phyloP scores from a whole-genome alignment of 2,888 invertebrate genomes.

The Ceraclea dissimilis region DNA sequence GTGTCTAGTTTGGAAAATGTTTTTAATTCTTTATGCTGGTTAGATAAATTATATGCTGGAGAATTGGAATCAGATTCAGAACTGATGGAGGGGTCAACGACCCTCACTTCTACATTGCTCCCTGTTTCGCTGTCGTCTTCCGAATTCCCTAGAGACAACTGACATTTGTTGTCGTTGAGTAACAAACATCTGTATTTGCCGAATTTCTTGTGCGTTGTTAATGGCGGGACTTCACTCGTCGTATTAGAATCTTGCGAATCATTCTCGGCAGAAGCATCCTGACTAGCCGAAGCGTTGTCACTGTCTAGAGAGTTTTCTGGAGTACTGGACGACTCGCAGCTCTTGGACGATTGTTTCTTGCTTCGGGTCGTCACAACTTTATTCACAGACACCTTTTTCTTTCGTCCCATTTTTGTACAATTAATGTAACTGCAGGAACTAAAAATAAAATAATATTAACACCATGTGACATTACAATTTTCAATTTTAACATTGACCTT shows the following conservation, averaged over 20 bases:
- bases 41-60: conserved; percentile 15
- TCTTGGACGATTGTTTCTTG: conserved; percentile 14
- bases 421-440: too few relatives aligned
- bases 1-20: conserved; percentile 19
- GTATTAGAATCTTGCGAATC: conserved; percentile 22
- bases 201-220: conserved; percentile 48
- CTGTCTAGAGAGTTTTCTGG: conserved; percentile 17
- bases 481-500: too few relatives aligned
- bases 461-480: too few relatives aligned
- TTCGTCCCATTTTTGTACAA: too few relatives aligned
- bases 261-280: conserved; percentile 20
- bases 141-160: conserved; percentile 34
- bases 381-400: conserved; percentile 15
- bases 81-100: conserved; percentile 40
- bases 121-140: conserved; percentile 49
- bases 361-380: conserved; percentile 9
- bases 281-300: conserved; percentile 13
- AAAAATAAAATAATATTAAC: too few relatives aligned
- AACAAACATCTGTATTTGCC: conserved; percentile 48
- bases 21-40: conserved; percentile 8
- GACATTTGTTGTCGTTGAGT: conserved; percentile 14
- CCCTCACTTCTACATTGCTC: conserved; percentile 42
- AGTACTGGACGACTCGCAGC: background rate
- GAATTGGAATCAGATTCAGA: conserved; percentile 48
- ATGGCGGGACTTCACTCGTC: conserved; percentile 3